A percentile compares a stretch with the other conserved stretches of the same genome.
Evolutionary conservation across 1,140 invertebrate species (phyloP).

Genomic region (Leptinotarsa defecta): DNA sequence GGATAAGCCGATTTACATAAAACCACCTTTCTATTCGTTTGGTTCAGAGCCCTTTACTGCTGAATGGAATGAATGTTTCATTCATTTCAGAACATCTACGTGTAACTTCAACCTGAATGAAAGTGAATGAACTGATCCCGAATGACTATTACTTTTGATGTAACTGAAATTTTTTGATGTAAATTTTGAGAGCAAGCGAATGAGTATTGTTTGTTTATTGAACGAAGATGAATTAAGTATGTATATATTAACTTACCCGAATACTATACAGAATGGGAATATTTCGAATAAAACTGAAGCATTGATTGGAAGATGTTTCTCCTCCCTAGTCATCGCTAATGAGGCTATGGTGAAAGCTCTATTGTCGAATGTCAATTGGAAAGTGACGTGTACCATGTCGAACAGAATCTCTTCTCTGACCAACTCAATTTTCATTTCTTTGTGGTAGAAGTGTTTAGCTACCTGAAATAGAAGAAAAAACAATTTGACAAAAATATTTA

Average conservation of each 20-base stretch:
- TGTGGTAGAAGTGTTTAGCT: conserved; percentile 89
- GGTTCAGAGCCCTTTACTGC: no score
- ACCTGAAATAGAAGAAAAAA: conserved; percentile 62
- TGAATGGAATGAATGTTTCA: no score
- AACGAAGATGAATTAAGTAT: neutral
- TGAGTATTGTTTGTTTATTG: no score
- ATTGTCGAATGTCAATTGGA: conserved; percentile 94
- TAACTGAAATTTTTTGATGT: no score
- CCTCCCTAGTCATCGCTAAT: conserved; percentile 80
- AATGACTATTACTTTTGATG: no score
- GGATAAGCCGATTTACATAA: no score
- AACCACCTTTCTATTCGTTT: no score
- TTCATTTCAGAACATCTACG: no score
- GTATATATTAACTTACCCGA: conserved; percentile 68
- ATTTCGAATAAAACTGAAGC: conserved; percentile 92
- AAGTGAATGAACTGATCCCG: no score
- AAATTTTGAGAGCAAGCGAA: no score
- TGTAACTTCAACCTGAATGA: no score
- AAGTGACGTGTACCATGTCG: conserved; percentile 91
- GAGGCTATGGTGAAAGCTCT: conserved; percentile 80
- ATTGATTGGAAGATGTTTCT: conserved; percentile 84
- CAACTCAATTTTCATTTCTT: conserved; percentile 89
- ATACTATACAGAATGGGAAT: conserved; percentile 97
- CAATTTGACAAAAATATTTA: no score
- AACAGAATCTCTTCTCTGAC: conserved; percentile 83